Evolutionary conservation across 2,888 invertebrate genomes (phyloP), one percentile per base, ranked within the genome.

Genomic region (Dione juno): DNA sequence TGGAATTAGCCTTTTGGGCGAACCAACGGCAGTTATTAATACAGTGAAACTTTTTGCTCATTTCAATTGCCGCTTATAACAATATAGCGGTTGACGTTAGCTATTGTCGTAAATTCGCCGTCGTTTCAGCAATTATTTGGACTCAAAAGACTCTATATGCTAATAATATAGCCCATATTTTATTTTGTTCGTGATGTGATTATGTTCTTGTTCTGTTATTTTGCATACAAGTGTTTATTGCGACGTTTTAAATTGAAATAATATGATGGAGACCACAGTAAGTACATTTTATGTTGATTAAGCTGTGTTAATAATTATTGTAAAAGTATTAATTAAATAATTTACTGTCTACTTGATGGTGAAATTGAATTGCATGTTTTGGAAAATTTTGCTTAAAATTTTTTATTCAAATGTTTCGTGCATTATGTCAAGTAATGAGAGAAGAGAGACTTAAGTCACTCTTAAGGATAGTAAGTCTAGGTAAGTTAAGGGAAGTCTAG

Each of bases 181-280:
- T 41, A 37, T 16, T n/a, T 28, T 48, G 35, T 37, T 64, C n/a
- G 19, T 8, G 13, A 64, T 64, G 50, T 61, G 43, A 68, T 28
- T 14, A 71, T 71, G 71, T 59, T 67, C 43, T 64, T 71, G 11
- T 37, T 65, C 13, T 65, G 57, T 50, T 59, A 67, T 64, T 21
- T 71, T 40, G 16, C 52, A 19, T 65, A 65, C n/a, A 71, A 67
- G 64, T 71, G 71, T 58, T 43, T 71, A 14, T 16, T 65, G 19
- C 58, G 53, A 28, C 61, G 53, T 21, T 59, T 63, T 9, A 71
- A 66, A 68, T 19, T 59, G 21, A 66, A 48, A 59, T 65, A 70
- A 48, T 35, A 50, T 50, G 41, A 68, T 68, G 67, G 61, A 53
- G 21, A 11, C 9, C 2, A 21, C 35, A 6, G 67, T 68, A 6